Conservation (phyloP, 2,113 vertebrate genomes). For the Hyperoodon ampullatus region DNA sequence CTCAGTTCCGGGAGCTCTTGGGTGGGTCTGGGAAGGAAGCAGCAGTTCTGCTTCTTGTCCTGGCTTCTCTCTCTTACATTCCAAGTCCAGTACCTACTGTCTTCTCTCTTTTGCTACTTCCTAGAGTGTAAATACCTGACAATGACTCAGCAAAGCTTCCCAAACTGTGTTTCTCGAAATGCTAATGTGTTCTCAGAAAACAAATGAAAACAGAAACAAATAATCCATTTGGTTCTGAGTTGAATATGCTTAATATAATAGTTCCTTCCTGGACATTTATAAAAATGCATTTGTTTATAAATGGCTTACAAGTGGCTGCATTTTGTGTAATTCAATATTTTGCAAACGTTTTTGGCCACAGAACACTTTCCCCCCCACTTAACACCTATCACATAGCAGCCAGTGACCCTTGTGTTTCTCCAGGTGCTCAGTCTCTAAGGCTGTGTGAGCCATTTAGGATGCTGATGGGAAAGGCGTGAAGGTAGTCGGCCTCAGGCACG, state of each 20-base stretch:
- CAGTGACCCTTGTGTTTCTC: neutral
- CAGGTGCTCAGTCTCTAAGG: neutral
- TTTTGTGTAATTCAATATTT: neutral
- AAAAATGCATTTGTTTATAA: neutral
- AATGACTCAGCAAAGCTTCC: neutral
- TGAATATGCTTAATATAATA: neutral
- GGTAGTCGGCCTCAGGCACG: neutral
- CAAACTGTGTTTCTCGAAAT: neutral
- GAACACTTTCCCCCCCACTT: neutral
- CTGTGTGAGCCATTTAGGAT: neutral
- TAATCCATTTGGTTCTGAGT: neutral
- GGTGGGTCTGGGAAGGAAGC: neutral
- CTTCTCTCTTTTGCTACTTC: neutral
- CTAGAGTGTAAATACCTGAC: neutral
- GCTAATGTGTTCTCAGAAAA: neutral
- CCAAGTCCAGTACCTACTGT: neutral
- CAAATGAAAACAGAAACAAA: constrained; percentile 6
- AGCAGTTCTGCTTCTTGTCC: neutral
- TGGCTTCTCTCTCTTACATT: neutral
- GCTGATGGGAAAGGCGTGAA: neutral
- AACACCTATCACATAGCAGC: accelerated
- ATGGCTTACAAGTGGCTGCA: neutral
- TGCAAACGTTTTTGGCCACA: neutral
- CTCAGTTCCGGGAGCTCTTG: neutral
- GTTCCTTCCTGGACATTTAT: neutral